phyloP scores from a whole-genome alignment of 2,113 vertebrate genomes.

The Thamnophis sirtalis region DNA sequence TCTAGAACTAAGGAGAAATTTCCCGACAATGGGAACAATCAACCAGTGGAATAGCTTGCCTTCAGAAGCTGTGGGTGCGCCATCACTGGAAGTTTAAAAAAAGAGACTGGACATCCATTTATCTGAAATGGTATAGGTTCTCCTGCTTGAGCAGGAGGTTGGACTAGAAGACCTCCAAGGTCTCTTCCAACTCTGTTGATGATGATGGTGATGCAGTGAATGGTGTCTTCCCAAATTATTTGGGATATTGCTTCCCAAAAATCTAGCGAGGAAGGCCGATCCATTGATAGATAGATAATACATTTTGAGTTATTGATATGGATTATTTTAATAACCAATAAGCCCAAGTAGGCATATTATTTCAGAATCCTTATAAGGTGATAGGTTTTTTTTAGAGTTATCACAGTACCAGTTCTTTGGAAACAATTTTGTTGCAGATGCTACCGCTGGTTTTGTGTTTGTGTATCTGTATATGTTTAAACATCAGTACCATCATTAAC shows the following conservation, averaged over 20 bases:
- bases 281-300: background rate
- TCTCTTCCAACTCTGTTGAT: background rate
- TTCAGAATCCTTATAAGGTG: background rate
- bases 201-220: background rate
- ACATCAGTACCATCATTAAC: conserved; percentile 10
- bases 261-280: background rate
- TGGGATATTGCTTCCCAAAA: background rate
- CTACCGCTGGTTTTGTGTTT: background rate
- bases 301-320: background rate
- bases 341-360: background rate
- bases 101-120: background rate
- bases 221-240: background rate
- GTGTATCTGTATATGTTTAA: background rate
- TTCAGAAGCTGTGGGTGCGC: background rate
- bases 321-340: background rate
- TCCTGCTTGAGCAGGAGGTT: background rate
- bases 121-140: background rate
- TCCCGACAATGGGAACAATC: background rate
- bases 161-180: background rate
- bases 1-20: background rate
- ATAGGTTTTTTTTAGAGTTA: background rate
- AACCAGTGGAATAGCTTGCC: background rate
- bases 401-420: conserved; percentile 1
- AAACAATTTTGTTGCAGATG: conserved; percentile 12
- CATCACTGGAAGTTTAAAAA: background rate